These are phyloP conservation scores for Caenorhabditis zanzibari DNA, from an alignment of 2,888 invertebrate genomes.

Conservation along the genomic window DNA sequence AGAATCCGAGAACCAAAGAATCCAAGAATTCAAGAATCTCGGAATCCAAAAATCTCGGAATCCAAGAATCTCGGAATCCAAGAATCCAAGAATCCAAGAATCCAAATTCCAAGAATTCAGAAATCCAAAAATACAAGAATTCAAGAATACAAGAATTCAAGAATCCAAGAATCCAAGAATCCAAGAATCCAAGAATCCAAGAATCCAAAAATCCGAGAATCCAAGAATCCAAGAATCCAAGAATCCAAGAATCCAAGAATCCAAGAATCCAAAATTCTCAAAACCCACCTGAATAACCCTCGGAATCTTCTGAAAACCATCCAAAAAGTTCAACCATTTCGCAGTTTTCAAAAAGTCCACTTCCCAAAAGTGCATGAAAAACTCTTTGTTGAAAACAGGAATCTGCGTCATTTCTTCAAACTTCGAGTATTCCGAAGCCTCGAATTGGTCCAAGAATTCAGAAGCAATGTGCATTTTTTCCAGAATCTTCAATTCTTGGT, in stretches of 20 bases:
- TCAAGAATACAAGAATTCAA: neutral
- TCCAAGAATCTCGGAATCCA: neutral
- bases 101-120: neutral
- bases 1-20: neutral
- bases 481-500: conserved; percentile 12
- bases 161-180: neutral
- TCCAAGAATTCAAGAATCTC: neutral
- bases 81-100: neutral
- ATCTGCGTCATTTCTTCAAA: neutral
- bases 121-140: neutral
- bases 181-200: neutral
- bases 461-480: conserved; percentile 28
- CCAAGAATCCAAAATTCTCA: neutral
- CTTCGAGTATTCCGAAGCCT: neutral
- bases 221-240: neutral
- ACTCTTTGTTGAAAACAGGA: conserved; percentile 31
- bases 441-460: conserved; percentile 10
- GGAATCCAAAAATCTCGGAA: neutral
- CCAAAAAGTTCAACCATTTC: conserved; percentile 58
- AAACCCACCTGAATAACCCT: conserved; percentile 48
- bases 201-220: neutral
- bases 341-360: conserved; percentile 55
- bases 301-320: conserved; percentile 53
- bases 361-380: conserved; percentile 53
- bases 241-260: neutral